phyloP scores from a whole-genome alignment of 2,113 vertebrate species.

The Pseudorasbora parva region DNA sequence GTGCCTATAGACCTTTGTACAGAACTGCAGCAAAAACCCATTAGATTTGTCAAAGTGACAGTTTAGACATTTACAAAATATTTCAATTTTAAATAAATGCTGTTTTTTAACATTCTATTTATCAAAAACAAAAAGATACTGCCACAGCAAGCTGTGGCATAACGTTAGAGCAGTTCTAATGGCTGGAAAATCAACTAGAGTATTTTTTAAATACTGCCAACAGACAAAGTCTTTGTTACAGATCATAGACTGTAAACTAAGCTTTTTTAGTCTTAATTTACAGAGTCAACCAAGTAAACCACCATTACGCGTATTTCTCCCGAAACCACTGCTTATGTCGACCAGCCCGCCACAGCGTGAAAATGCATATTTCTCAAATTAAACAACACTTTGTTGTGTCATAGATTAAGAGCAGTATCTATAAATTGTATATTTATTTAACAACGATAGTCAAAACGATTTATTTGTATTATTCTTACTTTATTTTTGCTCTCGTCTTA shows the following conservation, averaged over 20 bases:
- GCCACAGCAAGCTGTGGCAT: not conserved
- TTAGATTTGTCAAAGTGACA: no score
- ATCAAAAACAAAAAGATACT: not conserved
- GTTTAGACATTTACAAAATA: no score
- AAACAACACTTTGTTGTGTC: not conserved
- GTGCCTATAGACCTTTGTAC: no score
- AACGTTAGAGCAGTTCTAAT: not conserved
- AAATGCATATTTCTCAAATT: not conserved
- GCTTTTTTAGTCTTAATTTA: not conserved
- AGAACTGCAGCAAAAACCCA: no score
- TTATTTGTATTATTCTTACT: not conserved
- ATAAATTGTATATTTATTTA: not conserved
- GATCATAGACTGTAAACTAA: not conserved
- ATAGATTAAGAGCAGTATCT: not conserved
- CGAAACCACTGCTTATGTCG: not conserved
- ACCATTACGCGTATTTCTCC: no score
- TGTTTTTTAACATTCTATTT: no score
- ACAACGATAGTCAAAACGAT: not conserved
- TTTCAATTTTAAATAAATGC: no score
- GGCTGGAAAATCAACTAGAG: not conserved
- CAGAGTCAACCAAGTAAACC: not conserved
- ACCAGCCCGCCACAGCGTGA: not conserved
- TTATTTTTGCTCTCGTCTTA: not conserved
- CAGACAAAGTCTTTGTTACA: no score
- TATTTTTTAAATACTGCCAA: not conserved